Evolutionary conservation across 2,113 vertebrate genomes (phyloP).

Genomic region (Centrocercus urophasianus): DNA sequence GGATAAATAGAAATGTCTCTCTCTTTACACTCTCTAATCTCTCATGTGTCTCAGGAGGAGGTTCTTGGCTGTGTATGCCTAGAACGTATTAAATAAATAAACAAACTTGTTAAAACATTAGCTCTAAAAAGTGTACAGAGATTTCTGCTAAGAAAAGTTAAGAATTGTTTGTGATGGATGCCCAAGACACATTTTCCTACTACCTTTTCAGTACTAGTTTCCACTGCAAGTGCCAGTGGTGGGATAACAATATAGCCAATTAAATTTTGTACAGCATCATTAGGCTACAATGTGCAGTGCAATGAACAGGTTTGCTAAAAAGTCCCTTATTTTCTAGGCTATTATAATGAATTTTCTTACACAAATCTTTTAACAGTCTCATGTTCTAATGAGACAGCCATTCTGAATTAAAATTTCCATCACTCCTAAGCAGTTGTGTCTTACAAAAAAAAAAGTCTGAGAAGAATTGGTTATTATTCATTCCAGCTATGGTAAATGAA

Average conservation of each 20-base stretch:
- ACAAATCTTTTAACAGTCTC: slow-evolving; percentile 14
- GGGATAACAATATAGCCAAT: not conserved
- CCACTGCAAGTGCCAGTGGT: not conserved
- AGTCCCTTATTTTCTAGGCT: not conserved
- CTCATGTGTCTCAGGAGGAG: not conserved
- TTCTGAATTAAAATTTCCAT: slow-evolving; percentile 58
- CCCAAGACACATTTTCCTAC: not conserved
- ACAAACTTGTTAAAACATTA: not conserved
- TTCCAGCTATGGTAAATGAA: not conserved
- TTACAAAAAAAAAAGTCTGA: slow-evolving; percentile 19
- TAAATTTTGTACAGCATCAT: not conserved
- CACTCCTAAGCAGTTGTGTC: not conserved
- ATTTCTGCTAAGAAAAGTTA: not conserved
- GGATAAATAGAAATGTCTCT: not conserved
- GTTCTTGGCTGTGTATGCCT: not conserved
- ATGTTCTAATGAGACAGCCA: not conserved
- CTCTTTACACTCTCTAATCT: not conserved
- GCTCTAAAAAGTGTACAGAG: not conserved
- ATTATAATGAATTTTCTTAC: slow-evolving; percentile 29
- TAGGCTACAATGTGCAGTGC: not conserved
- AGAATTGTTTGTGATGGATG: not conserved
- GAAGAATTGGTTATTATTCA: slow-evolving; percentile 48
- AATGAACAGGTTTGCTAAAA: not conserved
- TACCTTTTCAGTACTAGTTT: not conserved
- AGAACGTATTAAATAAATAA: not conserved